Evolutionary conservation across 2,113 vertebrate species (phyloP).

Genomic region (Heteronetta atricapilla): DNA sequence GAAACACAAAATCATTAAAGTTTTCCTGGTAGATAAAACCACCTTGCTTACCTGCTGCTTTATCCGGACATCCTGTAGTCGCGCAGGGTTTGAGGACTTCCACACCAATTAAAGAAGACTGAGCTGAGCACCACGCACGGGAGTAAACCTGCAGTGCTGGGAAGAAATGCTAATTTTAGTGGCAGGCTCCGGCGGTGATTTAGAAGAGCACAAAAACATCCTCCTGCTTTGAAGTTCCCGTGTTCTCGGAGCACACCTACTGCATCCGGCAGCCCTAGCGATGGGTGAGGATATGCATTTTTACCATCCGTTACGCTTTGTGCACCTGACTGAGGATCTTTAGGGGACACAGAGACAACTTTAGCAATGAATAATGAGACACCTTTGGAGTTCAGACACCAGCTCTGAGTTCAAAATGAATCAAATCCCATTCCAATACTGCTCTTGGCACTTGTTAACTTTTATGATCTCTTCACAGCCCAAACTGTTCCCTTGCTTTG

Average conservation of each 20-base stretch:
- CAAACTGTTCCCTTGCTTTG: not conserved
- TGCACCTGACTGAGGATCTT: not conserved
- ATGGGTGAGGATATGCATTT: not conserved
- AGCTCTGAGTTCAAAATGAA: not conserved
- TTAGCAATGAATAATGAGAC: not conserved
- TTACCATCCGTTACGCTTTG: not conserved
- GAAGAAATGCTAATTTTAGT: not conserved
- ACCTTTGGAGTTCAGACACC: not conserved
- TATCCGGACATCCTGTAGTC: not conserved
- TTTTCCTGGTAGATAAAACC: not conserved
- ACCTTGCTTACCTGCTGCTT: not conserved
- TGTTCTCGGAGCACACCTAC: not conserved
- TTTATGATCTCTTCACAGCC: not conserved
- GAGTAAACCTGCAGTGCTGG: not conserved
- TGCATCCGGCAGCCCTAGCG: accelerated
- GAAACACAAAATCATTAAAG: not conserved
- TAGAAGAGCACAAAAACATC: not conserved
- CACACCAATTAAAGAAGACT: too few relatives aligned
- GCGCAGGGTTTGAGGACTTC: not conserved
- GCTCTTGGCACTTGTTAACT: not conserved
- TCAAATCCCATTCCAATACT: not conserved
- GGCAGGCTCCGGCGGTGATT: not conserved
- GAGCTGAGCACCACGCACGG: not conserved
- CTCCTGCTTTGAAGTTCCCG: not conserved
- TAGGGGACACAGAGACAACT: not conserved